Base-by-base conservation (phyloP, 2,888 invertebrate species). In the Lasioglossum leucozonium region DNA sequence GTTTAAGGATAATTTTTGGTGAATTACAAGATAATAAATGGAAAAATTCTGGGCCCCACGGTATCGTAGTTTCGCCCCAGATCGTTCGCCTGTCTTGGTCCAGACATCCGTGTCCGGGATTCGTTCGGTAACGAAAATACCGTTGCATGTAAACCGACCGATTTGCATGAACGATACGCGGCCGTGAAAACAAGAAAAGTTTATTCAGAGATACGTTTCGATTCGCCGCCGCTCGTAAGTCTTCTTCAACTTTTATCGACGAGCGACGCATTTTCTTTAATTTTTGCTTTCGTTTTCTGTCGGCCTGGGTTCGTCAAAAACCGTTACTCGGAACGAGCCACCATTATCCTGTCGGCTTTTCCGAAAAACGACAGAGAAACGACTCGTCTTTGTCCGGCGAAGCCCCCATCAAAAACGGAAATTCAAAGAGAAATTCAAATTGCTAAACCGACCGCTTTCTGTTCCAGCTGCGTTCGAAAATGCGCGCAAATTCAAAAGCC, bases 111-210 rank as follows among this genome's bases (percentile, higher is more conserved):
- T 34, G 40, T n/a, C 69, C 11, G 37, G 74, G 37, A 74, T 88
- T 85, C n/a, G 81, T 62, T 42, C n/a, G 65, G 72, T 30, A 55
- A 81, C 76, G 80, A 82, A 86, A 88, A 88, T 79, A 86, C 72
- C 81, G 69, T 37, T 65, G 77, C 58, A 26, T 55, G 82, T 84
- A 81, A 84, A 84, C 84, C 81, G 71, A 62, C 74, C 82, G 81
- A 77, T 80, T 69, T 55, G 69, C 76, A 72, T 67, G 40, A 47
- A 26, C 77, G 77, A 75, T 79, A 79, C 30, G 75, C 72, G 55
- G 22, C 26, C 44, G 69, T n/a, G 76, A 72, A 87, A 87, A 86
- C 83, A 86, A 80, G 85, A 85, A 85, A 58, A 83, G 87, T 87
- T 87, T 77, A 75, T 79, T 81, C 78, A 55, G 42, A 73, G 72